Percentiles rank a stretch among this genome's conserved stretches.
Conservation (phyloP, 2,113 vertebrate genomes). For the Dolichotis patagonum region DNA sequence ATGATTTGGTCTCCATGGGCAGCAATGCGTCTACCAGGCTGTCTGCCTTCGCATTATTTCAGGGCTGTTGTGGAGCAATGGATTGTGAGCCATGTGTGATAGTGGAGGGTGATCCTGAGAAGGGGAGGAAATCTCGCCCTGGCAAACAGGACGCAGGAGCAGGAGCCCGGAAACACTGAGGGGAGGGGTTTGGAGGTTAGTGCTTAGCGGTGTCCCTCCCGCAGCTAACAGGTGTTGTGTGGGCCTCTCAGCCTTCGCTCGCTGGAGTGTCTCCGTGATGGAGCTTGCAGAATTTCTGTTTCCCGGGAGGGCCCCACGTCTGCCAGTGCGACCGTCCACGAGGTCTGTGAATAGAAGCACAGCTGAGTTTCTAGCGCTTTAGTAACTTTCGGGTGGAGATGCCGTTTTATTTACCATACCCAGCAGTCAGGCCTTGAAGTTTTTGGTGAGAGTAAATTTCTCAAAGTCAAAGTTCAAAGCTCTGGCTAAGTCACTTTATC, state of each 20-base stretch:
- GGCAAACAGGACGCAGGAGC: background rate
- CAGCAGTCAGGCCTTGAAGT: background rate
- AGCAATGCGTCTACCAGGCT: slow-evolving; percentile 56
- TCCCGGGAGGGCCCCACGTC: background rate
- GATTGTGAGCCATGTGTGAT: slow-evolving; percentile 54
- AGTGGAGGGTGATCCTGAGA: slow-evolving; percentile 3
- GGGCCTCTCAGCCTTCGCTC: background rate
- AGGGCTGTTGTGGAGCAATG: background rate
- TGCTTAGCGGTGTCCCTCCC: background rate
- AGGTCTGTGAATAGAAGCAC: background rate
- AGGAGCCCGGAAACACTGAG: background rate
- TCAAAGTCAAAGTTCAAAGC: background rate
- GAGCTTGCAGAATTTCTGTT: background rate
- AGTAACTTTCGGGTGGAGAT: background rate
- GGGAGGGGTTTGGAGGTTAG: background rate
- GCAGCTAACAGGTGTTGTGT: background rate
- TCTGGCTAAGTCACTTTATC: background rate
- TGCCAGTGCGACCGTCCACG: background rate
- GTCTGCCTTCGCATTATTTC: slow-evolving; percentile 70
- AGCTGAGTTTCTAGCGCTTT: background rate
- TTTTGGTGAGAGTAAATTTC: background rate
- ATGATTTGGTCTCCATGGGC: slow-evolving; percentile 44
- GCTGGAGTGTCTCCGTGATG: background rate
- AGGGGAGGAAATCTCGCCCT: slow-evolving; percentile 31
- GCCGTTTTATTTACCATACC: background rate